A percentile compares a stretch with the other conserved stretches of the same genome.
Evolutionary conservation across 2,113 vertebrate genomes (phyloP).

Genomic region (Nothocercus nigrocapillus): DNA sequence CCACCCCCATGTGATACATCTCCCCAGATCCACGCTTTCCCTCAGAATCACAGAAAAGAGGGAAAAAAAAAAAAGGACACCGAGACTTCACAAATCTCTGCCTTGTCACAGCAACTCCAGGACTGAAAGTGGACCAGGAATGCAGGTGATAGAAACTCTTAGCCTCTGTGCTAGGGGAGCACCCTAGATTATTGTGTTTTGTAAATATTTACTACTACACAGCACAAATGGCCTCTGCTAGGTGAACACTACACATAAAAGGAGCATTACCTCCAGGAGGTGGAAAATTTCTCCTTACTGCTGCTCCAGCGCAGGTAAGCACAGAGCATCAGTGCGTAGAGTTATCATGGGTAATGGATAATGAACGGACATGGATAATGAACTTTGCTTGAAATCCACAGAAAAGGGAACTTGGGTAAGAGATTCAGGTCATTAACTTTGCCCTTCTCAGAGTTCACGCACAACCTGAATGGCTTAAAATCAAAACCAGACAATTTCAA

Average conservation of each 20-base stretch:
- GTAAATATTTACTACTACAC: not conserved
- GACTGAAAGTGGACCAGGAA: not conserved
- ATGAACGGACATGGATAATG: accelerated
- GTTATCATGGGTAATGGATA: not conserved
- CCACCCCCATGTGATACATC: not conserved
- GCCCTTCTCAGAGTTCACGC: not conserved
- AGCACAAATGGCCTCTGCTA: not conserved
- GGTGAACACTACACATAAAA: not conserved
- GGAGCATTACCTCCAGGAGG: not conserved
- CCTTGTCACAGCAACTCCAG: not conserved
- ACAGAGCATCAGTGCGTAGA: not conserved
- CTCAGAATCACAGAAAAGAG: not conserved
- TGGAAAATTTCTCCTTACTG: not conserved
- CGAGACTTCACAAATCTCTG: not conserved
- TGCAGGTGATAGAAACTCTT: not conserved
- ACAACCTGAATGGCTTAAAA: not conserved
- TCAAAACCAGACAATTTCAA: not conserved
- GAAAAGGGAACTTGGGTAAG: not conserved
- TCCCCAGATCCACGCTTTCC: not conserved
- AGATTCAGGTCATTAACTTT: not conserved
- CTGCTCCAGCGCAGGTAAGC: not conserved
- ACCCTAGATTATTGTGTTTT: not conserved
- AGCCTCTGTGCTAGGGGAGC: not conserved
- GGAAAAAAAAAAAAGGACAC: not conserved
- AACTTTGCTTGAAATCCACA: not conserved